These are phyloP conservation scores for Branchellion lobata DNA, from an alignment of 2,888 invertebrate species.

Conservation along the genomic window DNA sequence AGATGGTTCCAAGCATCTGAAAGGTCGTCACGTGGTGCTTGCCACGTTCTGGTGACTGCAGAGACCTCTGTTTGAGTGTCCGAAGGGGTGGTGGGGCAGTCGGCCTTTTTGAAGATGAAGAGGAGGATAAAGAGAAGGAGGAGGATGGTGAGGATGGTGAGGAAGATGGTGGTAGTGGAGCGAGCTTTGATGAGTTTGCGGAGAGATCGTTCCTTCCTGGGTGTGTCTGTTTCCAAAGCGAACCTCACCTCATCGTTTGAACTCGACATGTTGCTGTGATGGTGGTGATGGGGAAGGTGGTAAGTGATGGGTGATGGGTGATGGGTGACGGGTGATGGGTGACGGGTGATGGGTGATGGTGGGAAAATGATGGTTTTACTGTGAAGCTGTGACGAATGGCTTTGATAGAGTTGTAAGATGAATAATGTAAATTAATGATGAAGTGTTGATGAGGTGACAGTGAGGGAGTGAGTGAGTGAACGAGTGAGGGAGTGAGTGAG, in stretches of 20 bases:
- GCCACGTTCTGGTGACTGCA: background rate
- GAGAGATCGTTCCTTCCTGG: background rate
- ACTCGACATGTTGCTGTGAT: background rate
- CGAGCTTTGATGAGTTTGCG: background rate
- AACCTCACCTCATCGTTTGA: background rate
- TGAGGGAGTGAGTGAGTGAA: no score
- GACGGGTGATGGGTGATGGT: no score
- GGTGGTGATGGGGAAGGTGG: no score
- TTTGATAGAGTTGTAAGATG: no score
- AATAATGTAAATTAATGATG: no score
- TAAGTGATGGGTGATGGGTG: no score
- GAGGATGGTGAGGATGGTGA: constrained; percentile 45
- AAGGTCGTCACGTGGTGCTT: constrained; percentile 45
- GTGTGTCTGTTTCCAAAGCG: background rate
- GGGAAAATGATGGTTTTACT: no score
- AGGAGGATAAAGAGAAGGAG: constrained; percentile 42
- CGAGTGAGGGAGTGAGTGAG: no score
- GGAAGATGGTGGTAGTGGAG: constrained; percentile 8
- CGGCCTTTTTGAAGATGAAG: constrained; percentile 37
- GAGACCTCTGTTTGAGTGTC: background rate
- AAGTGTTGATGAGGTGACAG: no score
- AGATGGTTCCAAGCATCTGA: constrained; percentile 50
- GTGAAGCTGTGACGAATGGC: no score
- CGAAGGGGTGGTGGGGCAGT: background rate
- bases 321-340: no score